Percentiles rank a stretch among this genome's conserved stretches.
These are phyloP conservation scores for Xiphias gladius DNA, from an alignment of 2,113 vertebrate species.

Conservation along the genomic window DNA sequence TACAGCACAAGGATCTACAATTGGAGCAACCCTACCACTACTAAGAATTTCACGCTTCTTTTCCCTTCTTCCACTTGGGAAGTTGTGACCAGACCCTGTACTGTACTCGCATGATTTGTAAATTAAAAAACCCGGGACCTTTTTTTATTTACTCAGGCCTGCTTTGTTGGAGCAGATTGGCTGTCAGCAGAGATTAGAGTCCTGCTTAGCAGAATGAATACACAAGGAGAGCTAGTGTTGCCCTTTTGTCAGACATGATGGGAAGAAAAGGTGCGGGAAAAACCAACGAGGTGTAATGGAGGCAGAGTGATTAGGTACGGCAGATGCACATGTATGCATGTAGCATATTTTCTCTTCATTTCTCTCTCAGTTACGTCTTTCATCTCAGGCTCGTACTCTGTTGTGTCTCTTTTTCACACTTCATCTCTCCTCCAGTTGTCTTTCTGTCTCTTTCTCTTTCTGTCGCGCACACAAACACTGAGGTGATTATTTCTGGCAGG, in stretches of 20 bases:
- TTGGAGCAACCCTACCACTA: background rate
- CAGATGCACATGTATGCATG: constrained; percentile 55
- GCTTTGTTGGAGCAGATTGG: constrained; percentile 64
- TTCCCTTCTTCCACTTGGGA: background rate
- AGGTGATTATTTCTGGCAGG: constrained; percentile 92
- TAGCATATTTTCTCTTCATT: constrained; percentile 48
- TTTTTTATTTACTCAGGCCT: constrained; percentile 60
- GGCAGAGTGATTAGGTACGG: constrained; percentile 67
- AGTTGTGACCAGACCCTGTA: background rate
- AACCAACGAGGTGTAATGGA: constrained; percentile 56
- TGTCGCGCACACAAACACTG: constrained; percentile 52
- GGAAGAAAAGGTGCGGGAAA: constrained; percentile 82
- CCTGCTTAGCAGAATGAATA: constrained; percentile 70
- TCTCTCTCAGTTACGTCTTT: constrained; percentile 47
- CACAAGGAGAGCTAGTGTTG: constrained; percentile 64
- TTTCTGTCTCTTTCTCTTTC: constrained; percentile 13
- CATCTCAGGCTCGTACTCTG: constrained; percentile 42
- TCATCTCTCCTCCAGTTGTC: constrained; percentile 53
- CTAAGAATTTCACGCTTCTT: constrained; percentile 9
- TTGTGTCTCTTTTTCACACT: constrained; percentile 57
- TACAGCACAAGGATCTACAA: background rate
- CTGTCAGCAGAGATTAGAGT: constrained; percentile 73
- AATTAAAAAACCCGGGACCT: constrained; percentile 62
- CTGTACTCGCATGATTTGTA: constrained; percentile 44
- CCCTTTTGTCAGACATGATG: constrained; percentile 83